Evolutionary conservation across 1,140 invertebrate genomes (phyloP).

Genomic region (Drosophila hydei): DNA sequence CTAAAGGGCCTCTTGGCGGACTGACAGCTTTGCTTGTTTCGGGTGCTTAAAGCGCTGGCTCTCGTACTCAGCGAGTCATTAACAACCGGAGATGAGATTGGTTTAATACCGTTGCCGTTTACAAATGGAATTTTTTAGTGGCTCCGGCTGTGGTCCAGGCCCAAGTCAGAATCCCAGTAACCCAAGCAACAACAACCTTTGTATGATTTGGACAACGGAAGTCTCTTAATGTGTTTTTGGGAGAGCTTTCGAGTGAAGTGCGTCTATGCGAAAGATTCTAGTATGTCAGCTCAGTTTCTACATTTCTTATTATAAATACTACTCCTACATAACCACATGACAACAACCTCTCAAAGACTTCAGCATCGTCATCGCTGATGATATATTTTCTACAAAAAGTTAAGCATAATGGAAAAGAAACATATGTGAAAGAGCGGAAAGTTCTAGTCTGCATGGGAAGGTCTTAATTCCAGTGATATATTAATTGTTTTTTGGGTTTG

Average conservation of each 20-base stretch:
- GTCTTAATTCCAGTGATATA: too few species aligned
- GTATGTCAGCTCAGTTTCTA: constrained; percentile 55
- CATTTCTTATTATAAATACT: constrained; percentile 70
- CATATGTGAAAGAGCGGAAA: too few species aligned
- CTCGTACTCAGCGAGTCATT: constrained; percentile 67
- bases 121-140: constrained; percentile 82
- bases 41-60: constrained; percentile 49
- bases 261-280: constrained; percentile 39
- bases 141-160: constrained; percentile 10
- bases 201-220: constrained; percentile 71
- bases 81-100: constrained; percentile 82
- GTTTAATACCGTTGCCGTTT: constrained; percentile 79
- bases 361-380: constrained; percentile 45
- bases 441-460: too few species aligned
- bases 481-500: too few species aligned
- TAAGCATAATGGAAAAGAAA: too few species aligned
- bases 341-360: constrained; percentile 20
- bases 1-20: constrained; percentile 11
- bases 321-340: constrained; percentile 2
- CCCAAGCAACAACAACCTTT: constrained; percentile 23
- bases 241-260: constrained; percentile 6
- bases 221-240: constrained; percentile 45
- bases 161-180: constrained; percentile 43
- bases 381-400: constrained; percentile 29
- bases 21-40: constrained; percentile 19